These are phyloP conservation scores for Penaeus chinensis DNA, from an alignment of 1,140 invertebrate genomes.

Conservation along the genomic window DNA sequence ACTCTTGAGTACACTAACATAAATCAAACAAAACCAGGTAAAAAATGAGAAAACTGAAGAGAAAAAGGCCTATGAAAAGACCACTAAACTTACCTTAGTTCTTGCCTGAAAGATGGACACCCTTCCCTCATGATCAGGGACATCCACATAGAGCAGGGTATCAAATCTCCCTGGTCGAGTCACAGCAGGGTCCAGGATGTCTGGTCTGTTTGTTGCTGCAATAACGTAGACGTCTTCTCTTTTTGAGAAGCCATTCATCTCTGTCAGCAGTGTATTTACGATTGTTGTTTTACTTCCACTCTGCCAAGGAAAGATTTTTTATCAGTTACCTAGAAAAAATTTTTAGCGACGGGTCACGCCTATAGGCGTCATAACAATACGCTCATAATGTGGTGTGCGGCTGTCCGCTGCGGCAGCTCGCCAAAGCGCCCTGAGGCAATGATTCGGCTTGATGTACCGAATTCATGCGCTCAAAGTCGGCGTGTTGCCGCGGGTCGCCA, in stretches of 20 bases:
- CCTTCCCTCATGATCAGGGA: slow-evolving; percentile 84
- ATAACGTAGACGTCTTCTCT: slow-evolving; percentile 88
- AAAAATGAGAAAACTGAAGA: not conserved
- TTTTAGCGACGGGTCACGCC: too few relatives aligned
- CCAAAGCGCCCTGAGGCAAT: too few relatives aligned
- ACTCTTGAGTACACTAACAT: not conserved
- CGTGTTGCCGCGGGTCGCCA: too few relatives aligned
- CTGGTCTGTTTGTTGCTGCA: slow-evolving; percentile 96
- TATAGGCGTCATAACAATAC: too few relatives aligned
- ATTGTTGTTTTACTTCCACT: slow-evolving; percentile 75
- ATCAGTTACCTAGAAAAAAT: not conserved
- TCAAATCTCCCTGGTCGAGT: slow-evolving; percentile 94
- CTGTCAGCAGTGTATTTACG: slow-evolving; percentile 96
- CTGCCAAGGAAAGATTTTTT: slow-evolving; percentile 30
- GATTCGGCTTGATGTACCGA: too few relatives aligned
- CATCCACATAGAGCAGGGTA: slow-evolving; percentile 92
- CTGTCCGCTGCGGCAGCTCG: too few relatives aligned
- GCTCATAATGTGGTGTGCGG: too few relatives aligned
- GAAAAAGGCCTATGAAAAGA: not conserved
- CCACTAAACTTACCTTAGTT: slow-evolving; percentile 76
- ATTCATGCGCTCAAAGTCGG: too few relatives aligned
- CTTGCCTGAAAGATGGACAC: slow-evolving; percentile 89
- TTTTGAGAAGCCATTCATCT: slow-evolving; percentile 97
- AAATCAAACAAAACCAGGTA: not conserved
- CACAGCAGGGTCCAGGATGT: slow-evolving; percentile 96